Percentiles rank a stretch among this genome's conserved stretches.
Conservation (phyloP, 37 sponge, comb jelly and placozoan genomes). For the Chondrosia reniformis region DNA sequence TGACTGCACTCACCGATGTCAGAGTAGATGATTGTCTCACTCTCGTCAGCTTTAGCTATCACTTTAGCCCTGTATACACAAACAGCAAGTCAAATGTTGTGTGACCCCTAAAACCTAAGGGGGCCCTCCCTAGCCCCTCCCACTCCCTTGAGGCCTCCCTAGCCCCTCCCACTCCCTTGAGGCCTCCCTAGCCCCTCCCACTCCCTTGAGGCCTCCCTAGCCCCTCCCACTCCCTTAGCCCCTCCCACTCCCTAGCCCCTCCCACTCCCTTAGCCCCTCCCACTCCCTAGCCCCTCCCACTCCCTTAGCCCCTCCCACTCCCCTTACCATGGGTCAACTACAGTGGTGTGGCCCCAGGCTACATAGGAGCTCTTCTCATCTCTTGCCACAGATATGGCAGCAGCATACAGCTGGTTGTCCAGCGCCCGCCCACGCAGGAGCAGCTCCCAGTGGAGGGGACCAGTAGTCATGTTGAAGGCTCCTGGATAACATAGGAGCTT, state of each 20-base stretch:
- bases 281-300: neutral
- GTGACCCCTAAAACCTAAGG: neutral
- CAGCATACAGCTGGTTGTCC: slow-evolving; percentile 70
- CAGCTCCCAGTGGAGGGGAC: slow-evolving; percentile 94
- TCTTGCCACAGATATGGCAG: slow-evolving; percentile 75
- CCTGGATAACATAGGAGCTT: slow-evolving; percentile 84
- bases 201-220: neutral
- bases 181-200: neutral
- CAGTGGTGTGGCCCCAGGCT: slow-evolving; percentile 80
- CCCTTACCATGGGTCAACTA: slow-evolving; percentile 80
- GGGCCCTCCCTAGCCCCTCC: neutral
- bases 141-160: neutral
- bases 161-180: neutral
- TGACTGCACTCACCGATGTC: slow-evolving; percentile 23
- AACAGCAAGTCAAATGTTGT: neutral
- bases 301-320: neutral
- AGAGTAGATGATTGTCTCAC: slow-evolving; percentile 18
- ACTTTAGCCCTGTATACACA: slow-evolving; percentile 21
- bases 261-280: neutral
- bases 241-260: neutral
- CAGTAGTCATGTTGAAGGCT: slow-evolving; percentile 96
- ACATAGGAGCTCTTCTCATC: slow-evolving; percentile 73
- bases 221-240: neutral
- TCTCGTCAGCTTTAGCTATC: slow-evolving; percentile 24
- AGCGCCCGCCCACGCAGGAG: slow-evolving; percentile 68